phyloP scores from a whole-genome alignment of 2,888 invertebrate genomes.

The Pterostichus niger region DNA sequence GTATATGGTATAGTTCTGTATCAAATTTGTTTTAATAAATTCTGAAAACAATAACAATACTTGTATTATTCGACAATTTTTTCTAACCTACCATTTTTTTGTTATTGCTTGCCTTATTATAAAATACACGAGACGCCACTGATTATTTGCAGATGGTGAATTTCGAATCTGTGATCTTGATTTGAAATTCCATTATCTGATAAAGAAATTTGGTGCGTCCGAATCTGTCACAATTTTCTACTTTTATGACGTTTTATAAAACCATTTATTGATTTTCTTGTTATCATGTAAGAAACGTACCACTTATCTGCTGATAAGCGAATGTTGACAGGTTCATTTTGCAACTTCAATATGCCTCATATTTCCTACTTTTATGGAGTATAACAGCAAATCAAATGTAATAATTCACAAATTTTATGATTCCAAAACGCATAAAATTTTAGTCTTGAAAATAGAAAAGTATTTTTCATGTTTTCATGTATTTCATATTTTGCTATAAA shows the following conservation, averaged over 20 bases:
- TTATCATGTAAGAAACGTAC: slow-evolving; percentile 31
- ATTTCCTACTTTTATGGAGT: slow-evolving; percentile 23
- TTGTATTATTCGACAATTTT: too few species aligned
- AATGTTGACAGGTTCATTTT: slow-evolving; percentile 34
- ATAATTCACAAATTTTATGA: slow-evolving; percentile 30
- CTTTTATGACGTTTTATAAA: slow-evolving; percentile 38
- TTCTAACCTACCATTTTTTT: too few species aligned
- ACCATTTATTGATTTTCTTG: slow-evolving; percentile 41
- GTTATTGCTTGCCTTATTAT: too few species aligned
- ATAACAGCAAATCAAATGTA: background rate
- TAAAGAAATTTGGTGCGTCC: slow-evolving; percentile 9
- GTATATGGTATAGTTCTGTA: too few species aligned
- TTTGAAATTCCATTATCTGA: slow-evolving; percentile 30
- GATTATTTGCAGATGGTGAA: too few species aligned
- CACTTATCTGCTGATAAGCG: slow-evolving; percentile 38
- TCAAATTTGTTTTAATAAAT: too few species aligned
- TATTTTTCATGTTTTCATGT: too few species aligned
- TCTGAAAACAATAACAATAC: too few species aligned
- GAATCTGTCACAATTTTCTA: slow-evolving; percentile 45
- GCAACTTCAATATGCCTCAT: slow-evolving; percentile 15
- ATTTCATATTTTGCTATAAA: too few species aligned
- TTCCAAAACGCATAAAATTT: background rate
- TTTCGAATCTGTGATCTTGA: background rate
- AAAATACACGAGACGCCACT: too few species aligned
- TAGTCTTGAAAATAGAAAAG: background rate